Conservation (phyloP, 2,888 invertebrate species). For the Drosophila flavopinicola region DNA sequence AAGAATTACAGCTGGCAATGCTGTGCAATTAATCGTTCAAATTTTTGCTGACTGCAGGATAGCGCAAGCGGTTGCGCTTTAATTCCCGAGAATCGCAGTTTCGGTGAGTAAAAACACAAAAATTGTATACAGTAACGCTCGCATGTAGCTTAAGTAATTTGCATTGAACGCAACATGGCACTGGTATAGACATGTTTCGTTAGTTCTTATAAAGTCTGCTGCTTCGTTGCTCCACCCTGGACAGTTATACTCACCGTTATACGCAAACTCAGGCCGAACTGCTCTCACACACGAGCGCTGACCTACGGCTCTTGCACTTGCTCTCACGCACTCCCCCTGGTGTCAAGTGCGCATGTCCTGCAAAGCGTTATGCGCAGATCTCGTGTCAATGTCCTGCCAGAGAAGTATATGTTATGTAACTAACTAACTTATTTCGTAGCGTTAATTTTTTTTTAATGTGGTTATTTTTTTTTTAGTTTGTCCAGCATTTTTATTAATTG, state of each 20-base stretch:
- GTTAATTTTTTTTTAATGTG: too few species aligned
- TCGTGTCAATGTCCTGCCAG: conserved; percentile 51
- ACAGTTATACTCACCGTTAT: conserved; percentile 40
- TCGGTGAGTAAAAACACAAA: conserved; percentile 3
- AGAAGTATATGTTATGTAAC: not conserved
- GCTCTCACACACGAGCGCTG: conserved; percentile 17
- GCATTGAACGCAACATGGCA: not conserved
- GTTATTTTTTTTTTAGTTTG: not conserved
- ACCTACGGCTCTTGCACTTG: not conserved
- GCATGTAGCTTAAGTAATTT: conserved; percentile 20
- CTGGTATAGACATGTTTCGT: not conserved
- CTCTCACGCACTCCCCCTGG: conserved; percentile 9
- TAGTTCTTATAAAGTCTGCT: conserved; percentile 54
- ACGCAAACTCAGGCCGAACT: conserved; percentile 45
- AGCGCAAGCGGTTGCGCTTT: not conserved
- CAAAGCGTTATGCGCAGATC: conserved; percentile 78
- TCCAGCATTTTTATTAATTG: not conserved
- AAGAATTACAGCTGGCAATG: conserved; percentile 35
- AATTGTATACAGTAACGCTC: not conserved
- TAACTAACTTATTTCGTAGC: not conserved
- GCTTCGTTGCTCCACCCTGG: conserved; percentile 65
- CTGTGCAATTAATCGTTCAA: conserved; percentile 32
- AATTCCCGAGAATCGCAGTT: not conserved
- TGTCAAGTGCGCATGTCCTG: conserved; percentile 66
- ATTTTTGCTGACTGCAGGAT: not conserved